Percentiles rank a stretch among this genome's conserved stretches.
phyloP scores from a whole-genome alignment of 2,113 vertebrate species.

The Dendrocopos noguchii region DNA sequence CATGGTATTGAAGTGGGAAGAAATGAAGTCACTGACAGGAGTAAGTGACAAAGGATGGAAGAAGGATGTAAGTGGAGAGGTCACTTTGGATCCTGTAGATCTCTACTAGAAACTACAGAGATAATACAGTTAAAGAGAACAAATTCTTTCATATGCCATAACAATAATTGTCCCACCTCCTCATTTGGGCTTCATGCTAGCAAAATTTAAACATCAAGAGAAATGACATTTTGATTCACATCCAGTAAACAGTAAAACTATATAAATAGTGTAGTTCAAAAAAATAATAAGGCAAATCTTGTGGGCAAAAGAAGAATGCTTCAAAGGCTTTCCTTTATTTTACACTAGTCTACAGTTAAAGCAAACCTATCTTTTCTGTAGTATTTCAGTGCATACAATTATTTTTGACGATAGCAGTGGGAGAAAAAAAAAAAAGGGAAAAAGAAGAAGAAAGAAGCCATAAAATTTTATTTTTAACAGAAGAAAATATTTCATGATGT shows the following conservation, averaged over 20 bases:
- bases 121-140: constrained; percentile 8
- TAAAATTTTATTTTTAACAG: neutral
- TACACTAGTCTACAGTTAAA: neutral
- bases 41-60: constrained; percentile 43
- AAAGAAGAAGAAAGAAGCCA: neutral
- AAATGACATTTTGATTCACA: neutral
- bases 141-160: neutral
- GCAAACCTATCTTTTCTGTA: neutral
- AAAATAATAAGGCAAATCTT: neutral
- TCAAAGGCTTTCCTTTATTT: neutral
- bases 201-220: neutral
- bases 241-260: neutral
- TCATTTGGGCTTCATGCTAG: neutral
- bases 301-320: rapidly evolving
- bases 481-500: neutral
- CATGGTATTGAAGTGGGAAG: constrained; percentile 6
- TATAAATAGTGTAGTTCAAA: rapidly evolving
- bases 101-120: neutral
- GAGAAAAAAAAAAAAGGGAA: neutral
- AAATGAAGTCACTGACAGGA: neutral
- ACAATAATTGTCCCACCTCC: constrained; percentile 17
- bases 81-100: constrained; percentile 34
- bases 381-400: neutral
- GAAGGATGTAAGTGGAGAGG: constrained; percentile 10
- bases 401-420: neutral